Percentiles rank a stretch among this genome's conserved stretches.
phyloP scores from a whole-genome alignment of 2,113 vertebrate species.

The Geococcyx californianus region DNA sequence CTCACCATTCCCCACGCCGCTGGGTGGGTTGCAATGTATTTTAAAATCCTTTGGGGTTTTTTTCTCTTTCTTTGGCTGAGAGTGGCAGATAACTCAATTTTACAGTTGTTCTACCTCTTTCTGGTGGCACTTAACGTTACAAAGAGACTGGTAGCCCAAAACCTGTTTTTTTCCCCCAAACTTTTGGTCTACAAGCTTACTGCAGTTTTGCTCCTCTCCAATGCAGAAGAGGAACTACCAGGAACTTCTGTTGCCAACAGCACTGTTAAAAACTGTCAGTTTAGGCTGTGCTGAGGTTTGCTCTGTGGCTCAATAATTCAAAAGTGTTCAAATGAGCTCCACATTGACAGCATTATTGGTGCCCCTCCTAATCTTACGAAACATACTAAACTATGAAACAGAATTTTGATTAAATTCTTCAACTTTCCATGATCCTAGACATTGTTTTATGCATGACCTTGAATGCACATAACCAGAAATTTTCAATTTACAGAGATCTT shows the following conservation, averaged over 20 bases:
- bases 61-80: not conserved
- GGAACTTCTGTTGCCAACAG: not conserved
- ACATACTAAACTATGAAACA: conserved; percentile 22
- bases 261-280: not conserved
- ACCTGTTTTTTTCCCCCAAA: not conserved
- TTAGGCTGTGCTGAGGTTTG: conserved; percentile 35
- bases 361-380: conserved; percentile 39
- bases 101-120: not conserved
- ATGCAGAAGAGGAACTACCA: not conserved
- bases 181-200: not conserved
- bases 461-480: conserved; percentile 61
- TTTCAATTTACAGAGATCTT: conserved; percentile 55
- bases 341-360: conserved; percentile 42
- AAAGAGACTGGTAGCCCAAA: not conserved
- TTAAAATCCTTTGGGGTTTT: not conserved
- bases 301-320: conserved; percentile 47
- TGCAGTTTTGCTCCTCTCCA: not conserved
- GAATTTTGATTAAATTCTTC: conserved; percentile 68
- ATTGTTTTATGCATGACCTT: conserved; percentile 66
- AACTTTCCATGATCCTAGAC: conserved; percentile 18
- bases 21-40: rapidly evolving
- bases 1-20: rapidly evolving
- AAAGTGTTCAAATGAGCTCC: conserved; percentile 7
- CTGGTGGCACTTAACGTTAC: rapidly evolving
- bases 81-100: not conserved